These are phyloP conservation scores for Taenaris catops DNA, from an alignment of 2,888 invertebrate genomes.

Conservation along the genomic window DNA sequence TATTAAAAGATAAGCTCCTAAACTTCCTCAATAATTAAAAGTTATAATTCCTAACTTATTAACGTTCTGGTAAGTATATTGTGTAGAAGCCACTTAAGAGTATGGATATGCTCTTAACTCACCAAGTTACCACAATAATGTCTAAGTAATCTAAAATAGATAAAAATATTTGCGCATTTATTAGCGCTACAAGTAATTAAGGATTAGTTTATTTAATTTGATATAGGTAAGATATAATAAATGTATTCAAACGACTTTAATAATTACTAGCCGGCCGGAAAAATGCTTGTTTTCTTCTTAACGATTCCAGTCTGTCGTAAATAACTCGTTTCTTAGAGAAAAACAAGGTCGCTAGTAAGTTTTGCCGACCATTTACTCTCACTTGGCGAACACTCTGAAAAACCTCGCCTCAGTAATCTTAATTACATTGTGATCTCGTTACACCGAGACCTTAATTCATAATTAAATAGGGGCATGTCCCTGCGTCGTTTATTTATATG, in stretches of 20 bases:
- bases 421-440: slow-evolving; percentile 78
- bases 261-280: neutral
- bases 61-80: too few species aligned
- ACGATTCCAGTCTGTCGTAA: slow-evolving; percentile 10
- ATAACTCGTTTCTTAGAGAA: slow-evolving; percentile 23
- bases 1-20: too few species aligned
- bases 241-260: slow-evolving; percentile 7
- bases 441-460: slow-evolving; percentile 72
- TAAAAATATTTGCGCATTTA: too few species aligned
- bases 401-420: slow-evolving; percentile 73
- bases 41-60: too few species aligned
- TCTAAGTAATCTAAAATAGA: too few species aligned
- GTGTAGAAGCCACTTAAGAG: too few species aligned
- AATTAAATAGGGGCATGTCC: slow-evolving; percentile 75
- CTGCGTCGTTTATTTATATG: slow-evolving; percentile 68
- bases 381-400: slow-evolving; percentile 56
- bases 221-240: too few species aligned
- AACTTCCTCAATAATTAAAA: too few species aligned
- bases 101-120: too few species aligned
- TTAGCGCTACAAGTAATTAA: too few species aligned
- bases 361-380: slow-evolving; percentile 59
- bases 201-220: too few species aligned
- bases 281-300: slow-evolving; percentile 6
- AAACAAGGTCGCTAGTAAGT: slow-evolving; percentile 36
- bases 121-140: too few species aligned